Base-by-base conservation (phyloP, 2,797 vertebrate species). In the Chaetophractus vellerosus region DNA sequence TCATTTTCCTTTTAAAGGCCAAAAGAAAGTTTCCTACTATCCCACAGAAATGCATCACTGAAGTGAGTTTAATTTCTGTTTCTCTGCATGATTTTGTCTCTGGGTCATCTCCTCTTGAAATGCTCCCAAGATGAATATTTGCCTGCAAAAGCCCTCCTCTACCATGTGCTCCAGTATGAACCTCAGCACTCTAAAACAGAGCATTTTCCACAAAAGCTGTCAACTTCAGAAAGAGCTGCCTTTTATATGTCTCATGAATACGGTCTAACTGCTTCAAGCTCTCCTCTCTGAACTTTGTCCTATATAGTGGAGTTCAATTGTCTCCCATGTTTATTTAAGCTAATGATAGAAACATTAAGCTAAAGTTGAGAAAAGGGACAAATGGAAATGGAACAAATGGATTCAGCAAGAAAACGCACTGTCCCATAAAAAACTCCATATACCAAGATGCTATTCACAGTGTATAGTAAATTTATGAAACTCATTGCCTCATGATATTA, bases 301-400 rank as follows among this genome's bases (percentile, higher is more conserved):
- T 91, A 48, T 68, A 88, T 94, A 96, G 92, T 90, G 71, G 74
- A 94, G 80, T 95, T 93, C 94, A 97, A 61, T 88, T 84, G 85
- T 97, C 88, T 93, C 28, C 19, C 78, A 90, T 74, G 21, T 94
- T 96, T 97, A 88, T 93, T 93, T 90, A 96, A 97, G 90, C 85
- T 94, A 97, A 97, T 95, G 96, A 96, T 86, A 94, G 92, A 95
- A 96, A 61, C 89, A 91, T 96, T 96, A 96, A 97, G 96, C 78
- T 96, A 93, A 97, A 96, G 92, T 93, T 97, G 94, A 95, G 88
- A 93, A 95, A 88, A 83, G 74, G 86, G 92, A 93, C 93, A 95
- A 97, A 92, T 52, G 79, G 69, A 96, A 95, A 88, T 80, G 74
- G 86, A 90, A 93, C 93, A 95, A 97, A 92, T 52, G 79, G 69